Percentiles rank a stretch among this genome's conserved stretches.
Evolutionary conservation across 64 coral and sea anemone genomes (phyloP).

Genomic region (Pocillopora verrucosa): DNA sequence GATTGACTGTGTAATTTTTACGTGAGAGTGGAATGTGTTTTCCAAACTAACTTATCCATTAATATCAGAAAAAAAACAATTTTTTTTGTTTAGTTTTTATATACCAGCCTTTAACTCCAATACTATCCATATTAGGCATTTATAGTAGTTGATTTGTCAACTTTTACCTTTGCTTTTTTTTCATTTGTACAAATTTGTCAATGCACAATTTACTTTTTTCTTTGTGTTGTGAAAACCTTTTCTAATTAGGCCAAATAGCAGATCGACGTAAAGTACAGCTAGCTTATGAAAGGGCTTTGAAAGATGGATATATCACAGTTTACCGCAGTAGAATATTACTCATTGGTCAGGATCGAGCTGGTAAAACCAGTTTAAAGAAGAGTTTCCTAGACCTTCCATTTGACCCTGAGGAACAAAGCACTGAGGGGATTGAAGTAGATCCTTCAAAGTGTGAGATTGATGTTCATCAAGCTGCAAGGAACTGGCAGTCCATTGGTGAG

Average conservation of each 20-base stretch:
- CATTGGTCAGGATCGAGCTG: constrained; percentile 38
- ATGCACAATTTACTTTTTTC: no score
- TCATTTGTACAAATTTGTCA: no score
- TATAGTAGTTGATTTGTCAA: no score
- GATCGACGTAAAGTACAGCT: not conserved
- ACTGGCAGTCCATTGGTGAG: not conserved
- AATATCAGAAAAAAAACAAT: no score
- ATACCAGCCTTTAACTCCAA: no score
- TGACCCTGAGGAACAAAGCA: constrained; percentile 27
- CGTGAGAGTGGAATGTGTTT: no score
- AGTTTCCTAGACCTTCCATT: constrained; percentile 33
- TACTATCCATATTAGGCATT: no score
- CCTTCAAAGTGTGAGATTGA: constrained; percentile 28
- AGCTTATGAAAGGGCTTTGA: constrained; percentile 7
- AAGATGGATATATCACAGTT: not conserved
- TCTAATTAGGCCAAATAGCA: not conserved
- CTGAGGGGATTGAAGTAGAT: constrained; percentile 20
- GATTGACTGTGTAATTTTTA: no score
- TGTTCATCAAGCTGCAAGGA: not conserved
- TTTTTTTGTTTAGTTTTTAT: no score
- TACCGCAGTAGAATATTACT: constrained; percentile 26
- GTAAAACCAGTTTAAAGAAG: constrained; percentile 49
- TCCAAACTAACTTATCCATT: no score
- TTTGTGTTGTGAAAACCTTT: no score
- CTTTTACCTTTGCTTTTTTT: no score